Evolutionary conservation across 1,140 invertebrate species (phyloP), one percentile per base, ranked within the genome.

Genomic region (Solenopsis fugax): DNA sequence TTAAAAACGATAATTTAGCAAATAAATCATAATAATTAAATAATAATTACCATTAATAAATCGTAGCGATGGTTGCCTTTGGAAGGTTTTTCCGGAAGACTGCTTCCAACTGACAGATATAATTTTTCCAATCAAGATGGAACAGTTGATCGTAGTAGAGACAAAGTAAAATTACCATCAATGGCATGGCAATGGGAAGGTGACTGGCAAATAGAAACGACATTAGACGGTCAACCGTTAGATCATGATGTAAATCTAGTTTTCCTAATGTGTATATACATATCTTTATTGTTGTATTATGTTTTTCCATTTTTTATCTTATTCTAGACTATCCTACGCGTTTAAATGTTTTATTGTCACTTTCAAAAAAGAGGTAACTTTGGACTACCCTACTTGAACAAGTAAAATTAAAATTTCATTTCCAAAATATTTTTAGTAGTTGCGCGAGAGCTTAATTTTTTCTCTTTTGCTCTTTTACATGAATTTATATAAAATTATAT

Each of bases 131-230:
- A 97, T 93, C 96, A 96, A 92, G 98, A 98, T 96, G 98, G 98
- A 4, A 96, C 96, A 34, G 96, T 96, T 71, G 97, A 98, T 91
- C 96, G 97, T 73, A 96, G 97, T 41, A 97, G 98, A 85, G 97
- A 98, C 90, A 97, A 97, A 92, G 98, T 99, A 64, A 96, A 97
- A 89, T 94, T 99, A 37, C 98, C 98, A 29, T 98, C 98, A 0
- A 97, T 98, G 96, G 98, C 98, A 85, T 98, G 98, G 98, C 97
- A 98, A 92, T 99, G 98, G 98, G 98, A 99, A 95, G 97, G 97
- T 4, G 98, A 98, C 89, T 99, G 98, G 98, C 97, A 98, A 88
- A 96, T 99, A 73, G 98, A 99, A 94, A 96, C 98, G 16, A 98
- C 97, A 41, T 95, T 99, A 65, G 97, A 98, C 95, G 98, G 98